These are phyloP conservation scores for Drosophila trichaetosa DNA, from an alignment of 2,888 invertebrate species.

Conservation along the genomic window DNA sequence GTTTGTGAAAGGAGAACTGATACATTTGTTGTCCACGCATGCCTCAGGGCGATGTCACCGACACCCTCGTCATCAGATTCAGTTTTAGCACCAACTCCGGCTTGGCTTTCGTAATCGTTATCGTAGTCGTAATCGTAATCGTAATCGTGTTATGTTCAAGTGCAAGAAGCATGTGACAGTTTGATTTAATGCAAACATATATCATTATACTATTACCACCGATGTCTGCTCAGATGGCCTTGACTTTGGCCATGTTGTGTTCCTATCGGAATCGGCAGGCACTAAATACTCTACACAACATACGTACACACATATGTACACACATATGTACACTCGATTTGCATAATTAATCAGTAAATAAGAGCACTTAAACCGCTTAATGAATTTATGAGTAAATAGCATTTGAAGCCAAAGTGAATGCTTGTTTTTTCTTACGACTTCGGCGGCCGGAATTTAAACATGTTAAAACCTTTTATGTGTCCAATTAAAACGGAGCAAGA, in stretches of 20 bases:
- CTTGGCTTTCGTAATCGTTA: slow-evolving; percentile 50
- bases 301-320: too few species aligned
- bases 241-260: slow-evolving; percentile 48
- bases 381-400: not conserved
- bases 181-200: slow-evolving; percentile 45
- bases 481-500: slow-evolving; percentile 36
- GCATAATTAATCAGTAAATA: slow-evolving; percentile 19
- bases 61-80: slow-evolving; percentile 30
- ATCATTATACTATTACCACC: slow-evolving; percentile 13
- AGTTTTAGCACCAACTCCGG: not conserved
- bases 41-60: slow-evolving; percentile 51
- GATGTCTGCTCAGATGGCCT: slow-evolving; percentile 21
- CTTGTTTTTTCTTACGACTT: slow-evolving; percentile 1
- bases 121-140: slow-evolving; percentile 10
- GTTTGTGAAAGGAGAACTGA: slow-evolving; percentile 73
- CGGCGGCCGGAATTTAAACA: slow-evolving; percentile 6
- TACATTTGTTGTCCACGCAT: slow-evolving; percentile 16
- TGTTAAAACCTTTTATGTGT: not conserved
- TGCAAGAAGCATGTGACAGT: slow-evolving; percentile 42
- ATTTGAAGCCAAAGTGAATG: slow-evolving; percentile 34
- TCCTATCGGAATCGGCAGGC: slow-evolving; percentile 6
- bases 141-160: slow-evolving; percentile 48
- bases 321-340: not conserved
- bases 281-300: not conserved
- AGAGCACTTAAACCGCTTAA: not conserved